Evolutionary conservation across 2,797 vertebrate genomes (phyloP).

Genomic region (Amazona ochrocephala): DNA sequence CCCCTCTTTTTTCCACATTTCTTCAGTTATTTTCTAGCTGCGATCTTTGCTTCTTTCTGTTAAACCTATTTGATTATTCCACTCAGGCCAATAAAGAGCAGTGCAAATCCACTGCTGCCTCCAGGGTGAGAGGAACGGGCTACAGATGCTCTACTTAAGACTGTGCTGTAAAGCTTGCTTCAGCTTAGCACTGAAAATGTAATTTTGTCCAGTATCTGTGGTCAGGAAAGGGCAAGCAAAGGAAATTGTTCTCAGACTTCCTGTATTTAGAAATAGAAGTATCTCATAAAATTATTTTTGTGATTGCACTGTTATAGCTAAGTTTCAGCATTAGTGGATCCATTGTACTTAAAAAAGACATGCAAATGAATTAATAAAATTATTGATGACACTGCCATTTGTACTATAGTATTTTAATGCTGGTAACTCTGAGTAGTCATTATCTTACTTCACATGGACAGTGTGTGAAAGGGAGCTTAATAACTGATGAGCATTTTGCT

Average conservation of each 20-base stretch:
- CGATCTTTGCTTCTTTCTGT: background rate
- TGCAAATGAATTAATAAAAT: background rate
- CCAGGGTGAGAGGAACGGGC: fast-evolving
- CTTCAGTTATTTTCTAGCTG: background rate
- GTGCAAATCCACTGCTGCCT: background rate
- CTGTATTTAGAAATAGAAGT: background rate
- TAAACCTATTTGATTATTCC: background rate
- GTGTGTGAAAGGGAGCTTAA: background rate
- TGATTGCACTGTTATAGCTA: background rate
- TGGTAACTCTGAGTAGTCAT: background rate
- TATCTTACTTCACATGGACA: background rate
- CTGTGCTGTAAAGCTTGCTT: background rate
- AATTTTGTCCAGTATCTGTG: background rate
- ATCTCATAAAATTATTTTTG: background rate
- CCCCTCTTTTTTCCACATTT: background rate
- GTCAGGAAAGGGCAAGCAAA: background rate
- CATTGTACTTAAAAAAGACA: background rate
- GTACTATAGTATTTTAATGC: background rate
- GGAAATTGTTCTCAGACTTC: background rate
- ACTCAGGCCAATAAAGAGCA: background rate
- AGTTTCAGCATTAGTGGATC: background rate
- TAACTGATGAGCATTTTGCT: background rate
- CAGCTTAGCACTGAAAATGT: background rate
- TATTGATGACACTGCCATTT: background rate
- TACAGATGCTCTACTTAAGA: background rate